Evolutionary conservation across 2,113 vertebrate species (phyloP), one percentile per base, ranked within the genome.

Genomic region (Tetrao urogallus): DNA sequence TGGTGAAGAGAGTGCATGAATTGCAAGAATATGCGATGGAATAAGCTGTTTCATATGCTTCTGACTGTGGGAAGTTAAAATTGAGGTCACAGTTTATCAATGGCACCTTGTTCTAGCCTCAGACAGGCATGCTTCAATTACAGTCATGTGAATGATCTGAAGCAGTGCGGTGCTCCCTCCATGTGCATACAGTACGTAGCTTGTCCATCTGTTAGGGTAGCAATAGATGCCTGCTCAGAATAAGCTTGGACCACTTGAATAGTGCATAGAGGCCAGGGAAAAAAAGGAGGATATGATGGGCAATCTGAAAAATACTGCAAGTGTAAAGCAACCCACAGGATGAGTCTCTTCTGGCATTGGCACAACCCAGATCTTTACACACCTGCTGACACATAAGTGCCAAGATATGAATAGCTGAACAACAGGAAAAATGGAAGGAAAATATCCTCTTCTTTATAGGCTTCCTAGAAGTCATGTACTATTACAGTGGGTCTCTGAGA

Each of bases 331-430:
- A 20, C 64, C 56, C 52, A n/a, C 45, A 94, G 93, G 93, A 92
- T 87, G 88, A 40, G 50, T 56, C 42, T 90, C 93, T 61, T 54
- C 67, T 75, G 88, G 82, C 72, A 74, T 1, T 88, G 95, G 79
- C 87, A 83, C 71, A 80, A 73, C 11, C 8, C 30, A 89, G 75
- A 52, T 88, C 56, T 91, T 83, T 57, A 52, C 1, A 14, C 87
- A 96, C 82, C 92, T 97, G 94, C 74, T 96, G 94, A 90, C 69
- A 84, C 4, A 0, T 38, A 69, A 83, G 54, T 90, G 92, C 92
- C 96, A 94, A 89, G 89, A 92, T 88, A 88, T 67, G 92, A 93
- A 97, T 89, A 92, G 74, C 70, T 92, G 86, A 96, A 86, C 91
- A 87, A 81, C 75, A 70, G 89, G 82, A 75, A 89, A 95, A 96